phyloP scores from a whole-genome alignment of 1,140 invertebrate species.

The Hylaeus anthracinus region DNA sequence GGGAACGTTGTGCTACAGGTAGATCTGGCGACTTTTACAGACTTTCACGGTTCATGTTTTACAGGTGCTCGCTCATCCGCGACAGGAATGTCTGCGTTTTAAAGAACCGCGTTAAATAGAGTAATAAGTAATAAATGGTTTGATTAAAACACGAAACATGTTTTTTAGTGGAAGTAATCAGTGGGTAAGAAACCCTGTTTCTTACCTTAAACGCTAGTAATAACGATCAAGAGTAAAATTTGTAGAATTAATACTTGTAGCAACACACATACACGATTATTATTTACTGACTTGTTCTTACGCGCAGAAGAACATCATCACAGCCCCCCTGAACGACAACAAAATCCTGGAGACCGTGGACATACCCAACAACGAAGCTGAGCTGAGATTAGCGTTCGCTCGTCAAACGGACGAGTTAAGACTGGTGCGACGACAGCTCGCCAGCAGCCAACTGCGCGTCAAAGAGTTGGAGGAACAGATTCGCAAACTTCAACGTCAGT shows the following conservation, averaged over 20 bases:
- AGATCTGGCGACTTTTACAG: conserved; percentile 15
- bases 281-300: conserved; percentile 5
- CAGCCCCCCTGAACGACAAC: conserved; percentile 72
- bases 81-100: no score
- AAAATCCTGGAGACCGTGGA: conserved; percentile 74
- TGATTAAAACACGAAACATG: no score
- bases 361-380: conserved; percentile 76
- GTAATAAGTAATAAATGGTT: no score
- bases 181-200: no score
- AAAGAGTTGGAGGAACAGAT: conserved; percentile 89
- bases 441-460: conserved; percentile 88
- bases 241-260: no score
- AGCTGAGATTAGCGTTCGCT: conserved; percentile 88
- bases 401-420: conserved; percentile 90
- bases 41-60: neutral
- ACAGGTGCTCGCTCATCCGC: neutral
- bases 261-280: neutral
- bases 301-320: conserved; percentile 72
- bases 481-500: conserved; percentile 81
- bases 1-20: conserved; percentile 82
- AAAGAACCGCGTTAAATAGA: no score
- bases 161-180: no score
- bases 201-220: no score
- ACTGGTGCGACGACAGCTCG: conserved; percentile 87
- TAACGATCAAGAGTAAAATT: no score